Percentiles rank a stretch among this genome's conserved stretches.
Evolutionary conservation across 2,113 vertebrate species (phyloP).

Genomic region (Menura novaehollandiae): DNA sequence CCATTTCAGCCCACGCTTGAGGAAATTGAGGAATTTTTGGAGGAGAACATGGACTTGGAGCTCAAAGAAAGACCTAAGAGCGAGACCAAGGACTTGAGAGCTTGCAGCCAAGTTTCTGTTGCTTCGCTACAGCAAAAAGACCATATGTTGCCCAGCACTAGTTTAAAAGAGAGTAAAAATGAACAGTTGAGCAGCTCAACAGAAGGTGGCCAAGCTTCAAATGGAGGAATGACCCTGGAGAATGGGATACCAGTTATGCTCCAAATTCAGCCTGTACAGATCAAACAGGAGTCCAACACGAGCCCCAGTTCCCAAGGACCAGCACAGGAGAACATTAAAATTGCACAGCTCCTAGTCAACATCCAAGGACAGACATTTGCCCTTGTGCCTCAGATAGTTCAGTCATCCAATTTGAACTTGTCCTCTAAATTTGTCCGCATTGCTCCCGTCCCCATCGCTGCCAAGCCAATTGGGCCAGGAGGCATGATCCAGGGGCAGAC

Average conservation of each 20-base stretch:
- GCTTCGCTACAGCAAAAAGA: conserved; percentile 71
- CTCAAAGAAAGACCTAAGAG: conserved; percentile 76
- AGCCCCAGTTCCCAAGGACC: conserved; percentile 70
- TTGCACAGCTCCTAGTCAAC: conserved; percentile 89
- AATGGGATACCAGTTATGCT: conserved; percentile 82
- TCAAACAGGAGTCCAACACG: conserved; percentile 82
- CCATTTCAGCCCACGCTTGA: conserved; percentile 92
- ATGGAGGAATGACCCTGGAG: conserved; percentile 63
- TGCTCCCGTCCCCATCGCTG: conserved; percentile 90
- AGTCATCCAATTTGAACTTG: conserved; percentile 79
- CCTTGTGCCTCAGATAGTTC: conserved; percentile 88
- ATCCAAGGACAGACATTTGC: conserved; percentile 95
- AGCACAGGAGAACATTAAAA: conserved; percentile 84
- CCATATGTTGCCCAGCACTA: conserved; percentile 73
- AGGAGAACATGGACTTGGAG: conserved; percentile 91
- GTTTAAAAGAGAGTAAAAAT: conserved; percentile 67
- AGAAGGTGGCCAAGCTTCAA: conserved; percentile 67
- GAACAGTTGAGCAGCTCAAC: conserved; percentile 43
- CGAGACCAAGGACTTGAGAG: conserved; percentile 68
- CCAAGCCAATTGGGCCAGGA: conserved; percentile 85
- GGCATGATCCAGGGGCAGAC: conserved; percentile 75
- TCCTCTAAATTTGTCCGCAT: conserved; percentile 94
- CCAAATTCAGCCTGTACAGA: conserved; percentile 86
- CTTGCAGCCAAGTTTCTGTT: conserved; percentile 67
- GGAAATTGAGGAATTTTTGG: conserved; percentile 94